Base-by-base conservation (phyloP, 2,888 invertebrate species). In the Parnassius apollo region DNA sequence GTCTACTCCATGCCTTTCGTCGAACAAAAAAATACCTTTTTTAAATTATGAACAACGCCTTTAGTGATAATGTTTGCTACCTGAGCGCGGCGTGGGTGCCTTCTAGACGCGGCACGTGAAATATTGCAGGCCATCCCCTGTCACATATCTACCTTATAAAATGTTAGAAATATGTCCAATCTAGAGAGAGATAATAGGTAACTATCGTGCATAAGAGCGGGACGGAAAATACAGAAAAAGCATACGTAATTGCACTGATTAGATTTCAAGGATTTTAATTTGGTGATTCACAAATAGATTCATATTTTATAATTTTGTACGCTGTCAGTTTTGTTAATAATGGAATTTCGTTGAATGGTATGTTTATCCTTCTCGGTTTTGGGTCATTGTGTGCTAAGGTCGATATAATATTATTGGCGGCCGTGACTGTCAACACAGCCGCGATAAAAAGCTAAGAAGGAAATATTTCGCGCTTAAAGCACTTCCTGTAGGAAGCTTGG, bases 201-300 rank as follows among this genome's bases (percentile, higher is more conserved):
- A 64, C 52, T 71, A 65, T 59, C 12, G 48, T 13, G 48, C 51
- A 42, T 46, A 52, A 4, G 69, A 86, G 71, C 68, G 72, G 71
- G 81, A 82, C 49, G 59, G 64, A 65, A 9, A 65, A 59, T 69
- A 70, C 67, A 76, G 83, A 85, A 82, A 75, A 81, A 83, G 78
- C 83, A 79, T 84, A 79, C 80, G 84, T 90, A 91, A 91, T 91
- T 89, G 89, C 83, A 78, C 84, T 85, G 90, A 91, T 91, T 88
- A 85, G 83, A 90, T 91, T 91, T 89, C 88, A 89, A 91, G 91
- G 86, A 87, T 90, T 89, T 90, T 91, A 91, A 90, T 89, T 83
- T 81, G 80, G 83, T 84, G 83, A 89, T 87, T 89, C 89, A 87
- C 83, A 82, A 83, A 71, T 83, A 82, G 83, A 83, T 83, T 87